Conservation (phyloP, 2,888 invertebrate species). For the Diplazon laetatorius region DNA sequence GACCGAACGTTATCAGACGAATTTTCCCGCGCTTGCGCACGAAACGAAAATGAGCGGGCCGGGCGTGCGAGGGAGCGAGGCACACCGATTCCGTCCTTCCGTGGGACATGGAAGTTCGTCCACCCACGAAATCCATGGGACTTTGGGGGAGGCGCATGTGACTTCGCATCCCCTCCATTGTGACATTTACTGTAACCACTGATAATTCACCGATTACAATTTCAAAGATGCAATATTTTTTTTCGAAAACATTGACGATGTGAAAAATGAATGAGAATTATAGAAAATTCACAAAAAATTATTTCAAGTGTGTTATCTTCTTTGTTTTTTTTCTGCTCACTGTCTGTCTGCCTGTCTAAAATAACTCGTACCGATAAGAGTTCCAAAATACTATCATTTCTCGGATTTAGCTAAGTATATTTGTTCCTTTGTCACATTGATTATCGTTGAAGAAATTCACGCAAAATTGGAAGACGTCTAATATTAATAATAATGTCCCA, state of each 20-base stretch:
- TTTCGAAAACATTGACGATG: conserved; percentile 10
- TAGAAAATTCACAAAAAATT: too few species aligned
- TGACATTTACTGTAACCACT: neutral
- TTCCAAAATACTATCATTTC: neutral
- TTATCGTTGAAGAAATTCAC: neutral
- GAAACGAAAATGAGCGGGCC: conserved; percentile 55
- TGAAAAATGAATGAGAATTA: too few species aligned
- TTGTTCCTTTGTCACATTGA: neutral
- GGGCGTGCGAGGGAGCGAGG: conserved; percentile 15
- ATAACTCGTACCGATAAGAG: neutral
- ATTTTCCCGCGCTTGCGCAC: conserved; percentile 74
- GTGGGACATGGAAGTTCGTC: conserved; percentile 24
- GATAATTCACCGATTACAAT: conserved; percentile 36
- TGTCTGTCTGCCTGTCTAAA: too few species aligned
- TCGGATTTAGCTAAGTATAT: too few species aligned
- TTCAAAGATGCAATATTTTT: neutral
- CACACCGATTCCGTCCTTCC: conserved; percentile 23
- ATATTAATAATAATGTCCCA: conserved; percentile 37
- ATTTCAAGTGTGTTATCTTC: too few species aligned
- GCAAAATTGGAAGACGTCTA: neutral
- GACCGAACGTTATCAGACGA: conserved; percentile 75
- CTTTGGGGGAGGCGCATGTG: conserved; percentile 15
- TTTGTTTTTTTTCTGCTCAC: too few species aligned
- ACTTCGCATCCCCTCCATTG: neutral
- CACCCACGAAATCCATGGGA: conserved; percentile 49